Conservation (phyloP, 2,113 vertebrate genomes). For the Accipiter virgatus region DNA sequence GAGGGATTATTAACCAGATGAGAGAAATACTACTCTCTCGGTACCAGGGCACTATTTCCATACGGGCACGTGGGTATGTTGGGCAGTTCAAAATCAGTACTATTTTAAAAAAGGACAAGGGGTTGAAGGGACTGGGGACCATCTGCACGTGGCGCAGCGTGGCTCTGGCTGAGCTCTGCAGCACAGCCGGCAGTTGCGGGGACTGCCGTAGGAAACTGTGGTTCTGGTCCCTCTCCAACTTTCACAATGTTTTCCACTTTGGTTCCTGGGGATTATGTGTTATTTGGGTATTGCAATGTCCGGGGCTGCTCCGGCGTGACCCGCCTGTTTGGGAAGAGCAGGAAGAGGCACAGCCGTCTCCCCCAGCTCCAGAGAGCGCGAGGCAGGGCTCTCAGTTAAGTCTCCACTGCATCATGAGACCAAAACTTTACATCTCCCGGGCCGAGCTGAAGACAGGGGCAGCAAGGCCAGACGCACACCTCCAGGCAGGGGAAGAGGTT, state of each 20-base stretch:
- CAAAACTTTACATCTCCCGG: not conserved
- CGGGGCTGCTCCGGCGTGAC: fast-evolving
- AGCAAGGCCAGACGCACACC: not conserved
- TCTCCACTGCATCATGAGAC: not conserved
- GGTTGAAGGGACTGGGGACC: fast-evolving
- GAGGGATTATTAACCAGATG: not conserved
- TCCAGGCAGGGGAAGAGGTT: not conserved
- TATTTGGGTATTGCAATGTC: not conserved
- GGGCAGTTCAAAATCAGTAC: not conserved
- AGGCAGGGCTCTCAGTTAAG: not conserved
- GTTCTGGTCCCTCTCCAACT: not conserved
- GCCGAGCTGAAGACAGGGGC: not conserved
- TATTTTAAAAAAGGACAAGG: fast-evolving
- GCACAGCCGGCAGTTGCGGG: not conserved
- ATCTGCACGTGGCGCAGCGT: fast-evolving
- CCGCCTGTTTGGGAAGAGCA: not conserved
- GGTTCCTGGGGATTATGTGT: not conserved
- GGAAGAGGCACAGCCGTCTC: not conserved
- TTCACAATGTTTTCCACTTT: not conserved
- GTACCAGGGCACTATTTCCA: not conserved
- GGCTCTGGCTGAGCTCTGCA: not conserved
- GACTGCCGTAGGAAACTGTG: fast-evolving
- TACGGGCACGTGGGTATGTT: fast-evolving
- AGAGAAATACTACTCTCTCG: not conserved
- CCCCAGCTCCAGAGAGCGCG: not conserved